These are phyloP conservation scores for Bufo gargarizans DNA, from an alignment of 2,113 vertebrate species.

Conservation along the genomic window DNA sequence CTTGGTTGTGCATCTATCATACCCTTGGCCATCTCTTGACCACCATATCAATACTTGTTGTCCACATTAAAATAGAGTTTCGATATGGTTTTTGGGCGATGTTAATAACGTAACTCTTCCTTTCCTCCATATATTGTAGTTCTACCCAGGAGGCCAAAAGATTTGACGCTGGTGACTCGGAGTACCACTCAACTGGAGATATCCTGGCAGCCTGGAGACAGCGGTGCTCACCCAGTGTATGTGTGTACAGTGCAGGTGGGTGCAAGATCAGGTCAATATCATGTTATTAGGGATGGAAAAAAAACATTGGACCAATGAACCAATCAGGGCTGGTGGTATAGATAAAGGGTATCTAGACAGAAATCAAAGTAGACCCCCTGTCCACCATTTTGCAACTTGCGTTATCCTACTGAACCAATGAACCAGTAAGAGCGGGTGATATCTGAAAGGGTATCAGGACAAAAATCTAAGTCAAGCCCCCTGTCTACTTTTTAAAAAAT, in stretches of 20 bases:
- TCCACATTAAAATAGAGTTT: neutral
- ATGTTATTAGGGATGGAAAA: neutral
- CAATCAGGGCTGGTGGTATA: too few relatives aligned
- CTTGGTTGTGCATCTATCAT: too few relatives aligned
- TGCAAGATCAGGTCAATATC: neutral
- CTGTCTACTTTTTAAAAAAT: too few relatives aligned
- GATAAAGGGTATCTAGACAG: too few relatives aligned
- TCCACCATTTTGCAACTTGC: too few relatives aligned
- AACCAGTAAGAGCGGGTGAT: too few relatives aligned
- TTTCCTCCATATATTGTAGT: constrained; percentile 66
- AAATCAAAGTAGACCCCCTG: too few relatives aligned
- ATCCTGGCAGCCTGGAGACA: constrained; percentile 79
- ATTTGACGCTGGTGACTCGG: constrained; percentile 64
- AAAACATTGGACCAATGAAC: neutral
- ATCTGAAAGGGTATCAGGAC: too few relatives aligned
- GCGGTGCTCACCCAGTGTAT: constrained; percentile 76
- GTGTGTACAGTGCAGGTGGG: constrained; percentile 82
- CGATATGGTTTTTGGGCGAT: neutral
- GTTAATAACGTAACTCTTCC: neutral
- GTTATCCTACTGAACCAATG: too few relatives aligned
- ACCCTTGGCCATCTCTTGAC: neutral
- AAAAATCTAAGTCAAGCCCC: too few relatives aligned
- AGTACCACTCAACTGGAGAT: constrained; percentile 66
- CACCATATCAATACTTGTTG: neutral
- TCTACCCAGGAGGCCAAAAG: constrained; percentile 73